These are phyloP conservation scores for Drosophila repleta DNA, from an alignment of 1,140 invertebrate genomes.

Conservation along the genomic window DNA sequence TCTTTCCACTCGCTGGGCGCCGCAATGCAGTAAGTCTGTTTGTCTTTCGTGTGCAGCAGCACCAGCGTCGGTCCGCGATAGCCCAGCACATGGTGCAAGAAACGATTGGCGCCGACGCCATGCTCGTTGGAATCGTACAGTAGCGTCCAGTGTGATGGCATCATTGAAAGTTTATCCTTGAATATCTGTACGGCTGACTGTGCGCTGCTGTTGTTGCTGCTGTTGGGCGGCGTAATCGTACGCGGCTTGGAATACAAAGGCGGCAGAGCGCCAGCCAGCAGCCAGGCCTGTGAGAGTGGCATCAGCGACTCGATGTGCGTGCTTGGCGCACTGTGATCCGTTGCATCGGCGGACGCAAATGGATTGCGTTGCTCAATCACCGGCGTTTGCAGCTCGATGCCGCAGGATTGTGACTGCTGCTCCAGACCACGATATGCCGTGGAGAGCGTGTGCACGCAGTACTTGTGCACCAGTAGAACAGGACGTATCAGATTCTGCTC, in stretches of 20 bases:
- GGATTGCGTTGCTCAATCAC: conserved; percentile 87
- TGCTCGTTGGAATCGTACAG: conserved; percentile 93
- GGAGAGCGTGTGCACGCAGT: conserved; percentile 90
- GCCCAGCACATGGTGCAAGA: conserved; percentile 93
- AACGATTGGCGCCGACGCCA: conserved; percentile 93
- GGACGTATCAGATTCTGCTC: conserved; percentile 90
- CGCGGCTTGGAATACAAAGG: conserved; percentile 88
- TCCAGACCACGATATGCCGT: conserved; percentile 89
- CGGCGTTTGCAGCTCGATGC: conserved; percentile 89
- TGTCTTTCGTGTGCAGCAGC: conserved; percentile 88
- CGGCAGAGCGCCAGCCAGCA: conserved; percentile 90
- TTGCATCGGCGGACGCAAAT: conserved; percentile 63
- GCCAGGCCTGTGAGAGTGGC: conserved; percentile 91
- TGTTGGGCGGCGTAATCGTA: conserved; percentile 54
- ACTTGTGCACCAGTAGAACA: conserved; percentile 90
- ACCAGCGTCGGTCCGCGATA: conserved; percentile 93
- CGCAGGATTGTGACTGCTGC: conserved; percentile 85
- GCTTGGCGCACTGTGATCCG: conserved; percentile 54
- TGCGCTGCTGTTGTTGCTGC: conserved; percentile 56
- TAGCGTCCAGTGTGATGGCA: conserved; percentile 92
- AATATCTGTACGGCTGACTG: conserved; percentile 85
- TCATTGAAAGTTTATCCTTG: conserved; percentile 87
- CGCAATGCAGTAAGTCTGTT: conserved; percentile 90
- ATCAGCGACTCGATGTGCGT: conserved; percentile 84
- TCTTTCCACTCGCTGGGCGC: conserved; percentile 93